phyloP scores from a whole-genome alignment of 2,113 vertebrate genomes.

The Zingel zingel region DNA sequence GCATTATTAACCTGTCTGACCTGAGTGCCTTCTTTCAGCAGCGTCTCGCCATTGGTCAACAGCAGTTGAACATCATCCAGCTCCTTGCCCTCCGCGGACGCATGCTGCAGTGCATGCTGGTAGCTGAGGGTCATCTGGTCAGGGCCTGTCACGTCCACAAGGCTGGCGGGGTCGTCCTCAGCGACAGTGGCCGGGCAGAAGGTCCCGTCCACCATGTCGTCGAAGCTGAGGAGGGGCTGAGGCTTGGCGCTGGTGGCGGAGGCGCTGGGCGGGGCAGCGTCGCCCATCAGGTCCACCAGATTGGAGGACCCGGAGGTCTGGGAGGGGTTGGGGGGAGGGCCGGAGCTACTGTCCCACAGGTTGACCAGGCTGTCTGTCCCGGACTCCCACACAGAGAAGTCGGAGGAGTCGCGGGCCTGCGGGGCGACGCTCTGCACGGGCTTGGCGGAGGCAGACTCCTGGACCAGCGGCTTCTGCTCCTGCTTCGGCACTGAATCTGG shows the following conservation, averaged over 20 bases:
- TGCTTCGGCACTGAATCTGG: constrained; percentile 66
- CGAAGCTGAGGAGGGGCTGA: constrained; percentile 91
- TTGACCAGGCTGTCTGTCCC: constrained; percentile 85
- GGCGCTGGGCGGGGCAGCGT: constrained; percentile 52
- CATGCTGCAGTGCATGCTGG: constrained; percentile 89
- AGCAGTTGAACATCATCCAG: constrained; percentile 87
- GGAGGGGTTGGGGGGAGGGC: constrained; percentile 55
- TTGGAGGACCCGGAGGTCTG: constrained; percentile 74
- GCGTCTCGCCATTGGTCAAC: constrained; percentile 94
- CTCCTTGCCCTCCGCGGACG: constrained; percentile 72
- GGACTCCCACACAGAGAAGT: constrained; percentile 67
- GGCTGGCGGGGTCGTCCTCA: constrained; percentile 84
- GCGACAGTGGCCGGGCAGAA: constrained; percentile 84
- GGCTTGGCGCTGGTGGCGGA: constrained; percentile 53
- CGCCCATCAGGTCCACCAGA: constrained; percentile 82
- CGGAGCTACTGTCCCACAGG: constrained; percentile 87
- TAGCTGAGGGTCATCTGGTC: constrained; percentile 88
- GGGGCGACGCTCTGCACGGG: constrained; percentile 81
- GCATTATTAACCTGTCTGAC: constrained; percentile 68
- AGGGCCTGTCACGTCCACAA: constrained; percentile 83
- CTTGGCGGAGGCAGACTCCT: constrained; percentile 73
- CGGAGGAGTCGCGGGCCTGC: constrained; percentile 71
- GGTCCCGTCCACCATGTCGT: constrained; percentile 90
- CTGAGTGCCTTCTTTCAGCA: constrained; percentile 93
- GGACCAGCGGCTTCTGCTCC: constrained; percentile 60